phyloP scores from a whole-genome alignment of 53 echinoderm and acorn worm species.

The Astropecten irregularis region DNA sequence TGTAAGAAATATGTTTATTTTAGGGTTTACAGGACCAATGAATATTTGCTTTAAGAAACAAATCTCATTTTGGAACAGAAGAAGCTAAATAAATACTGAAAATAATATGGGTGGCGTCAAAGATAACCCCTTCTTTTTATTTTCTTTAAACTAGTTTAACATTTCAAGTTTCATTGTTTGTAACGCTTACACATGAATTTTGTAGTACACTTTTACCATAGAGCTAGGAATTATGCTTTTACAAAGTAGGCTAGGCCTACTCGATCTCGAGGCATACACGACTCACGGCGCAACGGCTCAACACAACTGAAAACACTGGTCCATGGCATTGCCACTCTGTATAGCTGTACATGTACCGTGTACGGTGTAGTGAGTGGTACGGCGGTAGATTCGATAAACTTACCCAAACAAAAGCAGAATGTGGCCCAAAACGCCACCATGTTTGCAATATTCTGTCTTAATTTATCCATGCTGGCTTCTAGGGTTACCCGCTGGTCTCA shows the following conservation, averaged over 20 bases:
- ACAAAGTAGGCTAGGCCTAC: background rate
- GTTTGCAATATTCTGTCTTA: background rate
- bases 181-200: too few species aligned
- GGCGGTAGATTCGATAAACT: background rate
- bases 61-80: too few species aligned
- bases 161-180: too few species aligned
- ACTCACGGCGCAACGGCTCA: background rate
- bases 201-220: background rate
- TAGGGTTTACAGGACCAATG: too few species aligned
- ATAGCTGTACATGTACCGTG: background rate
- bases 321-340: too few species aligned
- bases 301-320: background rate
- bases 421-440: conserved; percentile 17
- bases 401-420: conserved; percentile 34
- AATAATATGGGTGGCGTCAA: too few species aligned
- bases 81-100: too few species aligned
- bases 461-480: conserved; percentile 17
- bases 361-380: background rate
- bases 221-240: background rate
- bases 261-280: too few species aligned
- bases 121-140: too few species aligned
- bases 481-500: background rate
- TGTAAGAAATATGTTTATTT: too few species aligned
- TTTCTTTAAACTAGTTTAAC: too few species aligned
- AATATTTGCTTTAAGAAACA: too few species aligned